A percentile compares a stretch with the other conserved stretches of the same genome.
phyloP scores from a whole-genome alignment of 2,113 vertebrate species.

The Siniperca chuatsi region DNA sequence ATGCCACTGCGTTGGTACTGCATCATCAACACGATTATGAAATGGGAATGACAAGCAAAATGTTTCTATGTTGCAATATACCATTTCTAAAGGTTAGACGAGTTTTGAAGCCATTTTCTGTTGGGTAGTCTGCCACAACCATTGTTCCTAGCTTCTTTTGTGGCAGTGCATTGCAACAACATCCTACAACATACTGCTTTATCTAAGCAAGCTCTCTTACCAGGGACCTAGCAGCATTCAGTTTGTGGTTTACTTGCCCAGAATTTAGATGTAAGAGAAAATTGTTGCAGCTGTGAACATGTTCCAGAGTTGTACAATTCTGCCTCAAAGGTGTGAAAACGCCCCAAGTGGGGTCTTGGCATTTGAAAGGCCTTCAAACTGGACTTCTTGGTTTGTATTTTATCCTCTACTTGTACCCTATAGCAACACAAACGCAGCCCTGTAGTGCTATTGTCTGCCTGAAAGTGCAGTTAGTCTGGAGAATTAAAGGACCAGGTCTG shows the following conservation, averaged over 20 bases:
- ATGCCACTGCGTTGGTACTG: neutral
- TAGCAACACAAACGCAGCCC: constrained; percentile 33
- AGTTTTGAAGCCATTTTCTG: too few relatives aligned
- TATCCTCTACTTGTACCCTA: constrained; percentile 16
- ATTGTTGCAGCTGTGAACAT: constrained; percentile 31
- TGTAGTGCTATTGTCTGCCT: constrained; percentile 34
- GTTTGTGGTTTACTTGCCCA: constrained; percentile 1
- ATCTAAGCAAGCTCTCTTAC: constrained; percentile 3
- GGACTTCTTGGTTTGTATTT: constrained; percentile 26
- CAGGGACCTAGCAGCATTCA: neutral
- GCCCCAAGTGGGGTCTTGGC: constrained; percentile 33
- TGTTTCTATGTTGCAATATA: neutral
- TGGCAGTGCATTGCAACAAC: constrained; percentile 1
- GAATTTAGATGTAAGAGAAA: constrained; percentile 20
- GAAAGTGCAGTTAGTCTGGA: constrained; percentile 17
- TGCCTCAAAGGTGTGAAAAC: constrained; percentile 33
- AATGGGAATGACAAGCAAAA: constrained; percentile 8
- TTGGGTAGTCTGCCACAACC: neutral
- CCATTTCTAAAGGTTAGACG: constrained; percentile 1
- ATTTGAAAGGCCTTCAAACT: constrained; percentile 35
- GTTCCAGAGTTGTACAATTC: constrained; percentile 20
- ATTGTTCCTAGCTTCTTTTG: neutral
- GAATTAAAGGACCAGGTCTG: constrained; percentile 35
- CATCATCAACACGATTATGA: neutral
- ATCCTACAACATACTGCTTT: neutral